Evolutionary conservation across 2,888 invertebrate species (phyloP), one percentile per base, ranked within the genome.

Genomic region (Tachina grossa): DNA sequence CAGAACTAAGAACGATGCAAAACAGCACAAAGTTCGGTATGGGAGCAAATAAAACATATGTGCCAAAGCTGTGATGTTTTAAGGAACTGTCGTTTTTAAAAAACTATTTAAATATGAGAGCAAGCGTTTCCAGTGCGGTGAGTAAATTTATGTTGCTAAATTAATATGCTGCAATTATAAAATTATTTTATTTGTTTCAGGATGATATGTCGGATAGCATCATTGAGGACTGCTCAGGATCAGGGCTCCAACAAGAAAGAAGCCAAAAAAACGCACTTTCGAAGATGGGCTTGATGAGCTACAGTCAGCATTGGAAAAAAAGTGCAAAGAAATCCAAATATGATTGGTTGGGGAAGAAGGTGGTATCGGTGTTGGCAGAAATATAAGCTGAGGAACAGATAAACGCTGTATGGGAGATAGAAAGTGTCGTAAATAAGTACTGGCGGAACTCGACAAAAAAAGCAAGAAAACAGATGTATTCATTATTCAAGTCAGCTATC

Each of bases 81-180:
- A 19, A 55, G n/a, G n/a, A n/a, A n/a, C n/a, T n/a, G n/a, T n/a
- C n/a, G n/a, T n/a, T n/a, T n/a, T n/a, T n/a, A n/a, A 55, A 55
- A 55, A 55, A 55, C 13, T 11, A 55, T 55, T 55, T 55, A 55
- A 55, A 13, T 55, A 55, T 55, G 55, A 55, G 19, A 9, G 22
- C 22, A 11, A 55, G 22, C 16, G 22, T n/a, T n/a, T n/a, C n/a
- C n/a, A n/a, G n/a, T n/a, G n/a, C n/a, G n/a, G n/a, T n/a, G n/a
- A n/a, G n/a, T n/a, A n/a, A n/a, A n/a, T n/a, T n/a, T n/a, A n/a
- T n/a, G n/a, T n/a, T n/a, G n/a, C n/a, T n/a, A n/a, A n/a, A n/a
- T n/a, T n/a, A n/a, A n/a, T n/a, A n/a, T n/a, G n/a, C n/a, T n/a
- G n/a, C n/a, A n/a, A n/a, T n/a, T n/a, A n/a, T n/a, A n/a, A n/a